Evolutionary conservation across 2,888 invertebrate species (phyloP).

Genomic region (Biston betularia): DNA sequence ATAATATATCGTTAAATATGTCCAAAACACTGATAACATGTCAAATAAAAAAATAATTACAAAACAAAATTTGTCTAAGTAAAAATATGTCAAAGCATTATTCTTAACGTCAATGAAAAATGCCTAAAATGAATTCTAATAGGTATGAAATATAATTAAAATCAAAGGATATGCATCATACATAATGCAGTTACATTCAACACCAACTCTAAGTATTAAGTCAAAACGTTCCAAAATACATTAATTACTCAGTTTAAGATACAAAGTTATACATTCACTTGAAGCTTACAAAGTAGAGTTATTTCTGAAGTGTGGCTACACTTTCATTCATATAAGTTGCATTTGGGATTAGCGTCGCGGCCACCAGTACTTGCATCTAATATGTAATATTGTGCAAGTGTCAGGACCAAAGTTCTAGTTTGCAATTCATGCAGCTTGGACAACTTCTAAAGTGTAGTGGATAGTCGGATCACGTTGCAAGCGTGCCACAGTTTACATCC

Average conservation of each 20-base stretch:
- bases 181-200: too few species aligned
- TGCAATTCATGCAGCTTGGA: slow-evolving; percentile 55
- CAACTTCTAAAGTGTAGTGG: slow-evolving; percentile 38
- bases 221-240: slow-evolving; percentile 10
- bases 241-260: slow-evolving; percentile 11
- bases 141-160: too few species aligned
- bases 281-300: slow-evolving; percentile 31
- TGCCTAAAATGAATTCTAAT: too few species aligned
- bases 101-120: too few species aligned
- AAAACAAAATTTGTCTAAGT: too few species aligned
- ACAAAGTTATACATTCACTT: slow-evolving; percentile 26
- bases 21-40: too few species aligned
- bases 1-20: too few species aligned
- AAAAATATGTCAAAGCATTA: too few species aligned
- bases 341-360: slow-evolving; percentile 53
- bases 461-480: slow-evolving; percentile 20
- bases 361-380: slow-evolving; percentile 47
- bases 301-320: slow-evolving; percentile 41
- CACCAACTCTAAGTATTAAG: not conserved
- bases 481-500: not conserved
- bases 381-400: slow-evolving; percentile 55
- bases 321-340: slow-evolving; percentile 53
- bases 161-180: too few species aligned
- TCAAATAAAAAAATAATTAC: too few species aligned
- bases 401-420: slow-evolving; percentile 42